Conservation (phyloP, 2,888 invertebrate species). For the Andrena haemorrhoa region DNA sequence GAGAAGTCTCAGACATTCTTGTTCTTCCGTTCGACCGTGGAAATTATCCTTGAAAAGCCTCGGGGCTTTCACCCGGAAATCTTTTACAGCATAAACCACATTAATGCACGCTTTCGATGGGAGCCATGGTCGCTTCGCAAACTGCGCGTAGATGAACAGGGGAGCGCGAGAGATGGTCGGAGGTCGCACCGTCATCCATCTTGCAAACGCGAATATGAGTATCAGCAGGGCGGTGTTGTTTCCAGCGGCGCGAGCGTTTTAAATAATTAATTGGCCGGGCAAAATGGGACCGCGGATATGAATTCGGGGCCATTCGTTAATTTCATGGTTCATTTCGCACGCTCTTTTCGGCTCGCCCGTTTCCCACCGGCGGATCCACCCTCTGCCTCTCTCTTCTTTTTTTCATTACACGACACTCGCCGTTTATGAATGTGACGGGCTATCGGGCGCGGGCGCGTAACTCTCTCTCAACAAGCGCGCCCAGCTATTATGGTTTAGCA, state of each 20-base stretch:
- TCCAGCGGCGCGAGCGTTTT: conserved; percentile 70
- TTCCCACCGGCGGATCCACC: conserved; percentile 17
- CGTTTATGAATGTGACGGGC: conserved; percentile 72
- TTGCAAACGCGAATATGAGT: conserved; percentile 72
- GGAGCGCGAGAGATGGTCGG: not conserved
- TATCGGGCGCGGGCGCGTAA: conserved; percentile 64
- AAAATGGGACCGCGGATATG: conserved; percentile 75
- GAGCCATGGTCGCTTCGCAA: not conserved
- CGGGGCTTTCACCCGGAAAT: not conserved
- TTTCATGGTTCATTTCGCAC: conserved; percentile 78
- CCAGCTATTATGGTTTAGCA: conserved; percentile 63
- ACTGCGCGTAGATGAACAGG: conserved; percentile 3
- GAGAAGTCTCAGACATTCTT: not conserved
- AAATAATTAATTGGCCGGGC: conserved; percentile 81
- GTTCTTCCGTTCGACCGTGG: not conserved
- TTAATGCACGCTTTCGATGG: not conserved
- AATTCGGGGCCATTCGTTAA: conserved; percentile 79
- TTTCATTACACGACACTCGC: conserved; percentile 68
- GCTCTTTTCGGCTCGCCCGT: conserved; percentile 53
- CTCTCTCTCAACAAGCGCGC: conserved; percentile 45
- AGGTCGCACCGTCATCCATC: conserved; percentile 66
- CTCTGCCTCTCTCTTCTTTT: conserved; percentile 35
- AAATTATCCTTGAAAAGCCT: not conserved
- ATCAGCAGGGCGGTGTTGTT: conserved; percentile 71
- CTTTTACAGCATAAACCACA: not conserved